Evolutionary conservation across 2,888 invertebrate genomes (phyloP).

Genomic region (Limnephilus lunatus): DNA sequence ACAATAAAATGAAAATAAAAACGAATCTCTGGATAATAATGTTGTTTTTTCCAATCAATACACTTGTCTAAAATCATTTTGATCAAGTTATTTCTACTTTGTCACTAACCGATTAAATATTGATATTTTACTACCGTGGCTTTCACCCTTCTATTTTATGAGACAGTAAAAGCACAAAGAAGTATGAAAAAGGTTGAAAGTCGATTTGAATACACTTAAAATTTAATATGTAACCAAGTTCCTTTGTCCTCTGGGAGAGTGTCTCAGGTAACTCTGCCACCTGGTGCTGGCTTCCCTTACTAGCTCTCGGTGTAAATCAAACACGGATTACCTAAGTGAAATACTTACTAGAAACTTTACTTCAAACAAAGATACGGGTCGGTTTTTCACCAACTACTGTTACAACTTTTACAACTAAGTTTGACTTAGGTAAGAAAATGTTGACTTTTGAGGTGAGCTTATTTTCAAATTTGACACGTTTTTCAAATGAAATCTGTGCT

Average conservation of each 20-base stretch:
- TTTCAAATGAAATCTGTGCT: too few relatives aligned
- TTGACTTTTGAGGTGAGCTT: too few relatives aligned
- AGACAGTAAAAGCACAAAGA: background rate
- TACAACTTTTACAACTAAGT: too few relatives aligned
- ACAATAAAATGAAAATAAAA: too few relatives aligned
- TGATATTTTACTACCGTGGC: too few relatives aligned
- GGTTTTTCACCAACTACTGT: background rate
- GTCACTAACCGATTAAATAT: too few relatives aligned
- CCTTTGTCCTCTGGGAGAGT: background rate
- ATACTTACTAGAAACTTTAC: background rate
- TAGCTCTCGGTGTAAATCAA: background rate
- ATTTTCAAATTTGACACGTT: background rate
- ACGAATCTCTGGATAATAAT: too few relatives aligned
- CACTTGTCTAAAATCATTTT: too few relatives aligned
- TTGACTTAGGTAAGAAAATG: too few relatives aligned
- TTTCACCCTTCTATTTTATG: background rate
- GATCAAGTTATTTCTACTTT: too few relatives aligned
- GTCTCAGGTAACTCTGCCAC: background rate
- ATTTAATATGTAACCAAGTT: constrained; percentile 16
- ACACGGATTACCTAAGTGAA: background rate
- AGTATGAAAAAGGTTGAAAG: background rate
- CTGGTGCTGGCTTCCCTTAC: background rate
- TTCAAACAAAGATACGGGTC: background rate
- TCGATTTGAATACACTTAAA: constrained; percentile 15
- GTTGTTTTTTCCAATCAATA: too few relatives aligned